phyloP scores from a whole-genome alignment of 2,797 vertebrate species.

The Aplochiton taeniatus region DNA sequence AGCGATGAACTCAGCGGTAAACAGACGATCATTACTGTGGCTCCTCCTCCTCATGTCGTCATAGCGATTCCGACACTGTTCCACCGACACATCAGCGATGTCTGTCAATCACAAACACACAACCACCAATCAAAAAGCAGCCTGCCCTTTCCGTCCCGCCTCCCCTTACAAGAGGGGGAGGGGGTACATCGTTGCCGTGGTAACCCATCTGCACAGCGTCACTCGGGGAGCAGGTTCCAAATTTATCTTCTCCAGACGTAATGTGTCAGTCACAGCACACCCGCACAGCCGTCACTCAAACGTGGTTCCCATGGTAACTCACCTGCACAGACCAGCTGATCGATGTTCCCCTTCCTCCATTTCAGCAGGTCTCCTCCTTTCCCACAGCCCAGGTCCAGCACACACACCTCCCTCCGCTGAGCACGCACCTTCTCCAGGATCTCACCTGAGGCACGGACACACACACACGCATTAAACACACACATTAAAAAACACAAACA shows the following conservation, averaged over 20 bases:
- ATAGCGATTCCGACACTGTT: constrained; percentile 92
- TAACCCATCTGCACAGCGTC: too few relatives aligned
- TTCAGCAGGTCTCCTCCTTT: constrained; percentile 97
- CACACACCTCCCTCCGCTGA: constrained; percentile 75
- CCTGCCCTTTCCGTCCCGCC: too few relatives aligned
- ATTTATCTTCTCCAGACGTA: too few relatives aligned
- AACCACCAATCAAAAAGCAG: background rate
- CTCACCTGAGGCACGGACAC: constrained; percentile 69
- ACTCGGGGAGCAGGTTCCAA: too few relatives aligned
- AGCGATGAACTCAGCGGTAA: constrained; percentile 91
- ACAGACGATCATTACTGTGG: constrained; percentile 80
- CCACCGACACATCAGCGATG: constrained; percentile 91
- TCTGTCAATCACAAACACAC: constrained; percentile 65
- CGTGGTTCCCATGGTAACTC: constrained; percentile 32
- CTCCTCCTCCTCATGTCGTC: constrained; percentile 85
- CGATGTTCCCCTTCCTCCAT: constrained; percentile 92
- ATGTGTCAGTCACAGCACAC: too few relatives aligned
- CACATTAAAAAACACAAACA: background rate
- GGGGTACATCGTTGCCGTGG: too few relatives aligned
- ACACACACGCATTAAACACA: constrained; percentile 4
- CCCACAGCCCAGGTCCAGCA: constrained; percentile 94
- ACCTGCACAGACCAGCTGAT: constrained; percentile 93
- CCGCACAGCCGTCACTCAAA: background rate
- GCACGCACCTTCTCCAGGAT: constrained; percentile 82
- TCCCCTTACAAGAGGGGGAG: too few relatives aligned